These are phyloP conservation scores for Tenthredo amoena DNA, from an alignment of 2,888 invertebrate genomes.

Conservation along the genomic window DNA sequence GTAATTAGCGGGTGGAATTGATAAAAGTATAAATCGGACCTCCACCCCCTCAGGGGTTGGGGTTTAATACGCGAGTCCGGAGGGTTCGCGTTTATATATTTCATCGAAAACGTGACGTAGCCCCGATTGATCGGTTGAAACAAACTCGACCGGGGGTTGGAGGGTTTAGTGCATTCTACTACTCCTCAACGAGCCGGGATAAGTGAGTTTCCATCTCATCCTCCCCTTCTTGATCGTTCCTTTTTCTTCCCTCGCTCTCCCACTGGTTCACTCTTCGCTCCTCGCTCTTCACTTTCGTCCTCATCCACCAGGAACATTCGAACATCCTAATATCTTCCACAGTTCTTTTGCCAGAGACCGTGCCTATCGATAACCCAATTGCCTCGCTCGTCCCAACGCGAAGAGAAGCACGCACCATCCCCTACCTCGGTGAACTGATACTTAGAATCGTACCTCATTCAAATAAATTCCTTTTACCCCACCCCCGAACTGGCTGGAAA, in stretches of 20 bases:
- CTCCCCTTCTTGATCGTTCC: neutral
- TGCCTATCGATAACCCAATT: constrained; percentile 49
- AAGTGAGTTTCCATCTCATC: constrained; percentile 44
- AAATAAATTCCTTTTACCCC: constrained; percentile 34
- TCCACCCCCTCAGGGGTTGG: neutral
- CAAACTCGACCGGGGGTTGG: constrained; percentile 11
- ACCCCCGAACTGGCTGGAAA: neutral
- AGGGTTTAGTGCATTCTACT: constrained; percentile 36
- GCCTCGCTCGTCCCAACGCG: constrained; percentile 31
- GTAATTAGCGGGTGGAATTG: neutral
- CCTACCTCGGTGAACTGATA: constrained; percentile 15
- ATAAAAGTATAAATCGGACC: neutral
- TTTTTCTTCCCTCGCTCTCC: neutral
- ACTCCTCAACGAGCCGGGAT: constrained; percentile 40
- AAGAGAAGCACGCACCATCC: constrained; percentile 16
- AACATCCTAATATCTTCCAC: constrained; percentile 25
- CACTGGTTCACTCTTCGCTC: neutral
- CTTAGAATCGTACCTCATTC: constrained; percentile 43
- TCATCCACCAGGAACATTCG: constrained; percentile 14
- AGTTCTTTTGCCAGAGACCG: constrained; percentile 28
- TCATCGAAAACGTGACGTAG: constrained; percentile 41
- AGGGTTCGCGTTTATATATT: constrained; percentile 5
- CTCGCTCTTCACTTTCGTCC: neutral
- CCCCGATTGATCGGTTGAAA: constrained; percentile 44
- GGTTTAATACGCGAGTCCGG: neutral